A percentile compares a stretch with the other conserved stretches of the same genome.
Evolutionary conservation across 2,888 invertebrate genomes (phyloP).

Genomic region (Herminia tarsipennalis): DNA sequence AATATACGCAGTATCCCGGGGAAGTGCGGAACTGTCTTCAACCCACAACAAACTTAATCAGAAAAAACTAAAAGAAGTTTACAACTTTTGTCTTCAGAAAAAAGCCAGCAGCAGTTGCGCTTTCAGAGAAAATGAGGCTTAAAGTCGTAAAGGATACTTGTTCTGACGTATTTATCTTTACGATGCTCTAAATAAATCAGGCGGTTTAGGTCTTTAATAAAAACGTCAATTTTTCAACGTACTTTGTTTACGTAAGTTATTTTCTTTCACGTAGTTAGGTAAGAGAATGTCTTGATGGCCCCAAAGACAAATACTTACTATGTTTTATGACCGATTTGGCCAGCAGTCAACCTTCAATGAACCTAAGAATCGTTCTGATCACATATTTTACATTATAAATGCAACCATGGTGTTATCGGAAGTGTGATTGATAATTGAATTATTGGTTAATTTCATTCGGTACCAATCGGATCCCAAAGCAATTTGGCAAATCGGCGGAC

Average conservation of each 20-base stretch:
- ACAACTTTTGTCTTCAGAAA: slow-evolving; percentile 14
- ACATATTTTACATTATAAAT: slow-evolving; percentile 23
- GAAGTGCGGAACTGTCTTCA: slow-evolving; percentile 9
- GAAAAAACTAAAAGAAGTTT: slow-evolving; percentile 20
- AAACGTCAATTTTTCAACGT: background rate
- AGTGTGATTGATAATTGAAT: slow-evolving; percentile 59
- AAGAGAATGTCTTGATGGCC: no score
- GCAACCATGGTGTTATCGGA: slow-evolving; percentile 39
- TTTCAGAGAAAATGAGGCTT: slow-evolving; percentile 15
- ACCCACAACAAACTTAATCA: slow-evolving; percentile 18
- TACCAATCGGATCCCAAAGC: slow-evolving; percentile 50
- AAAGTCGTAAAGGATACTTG: slow-evolving; percentile 9
- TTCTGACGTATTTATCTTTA: slow-evolving; percentile 1
- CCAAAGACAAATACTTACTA: no score
- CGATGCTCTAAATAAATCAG: slow-evolving; percentile 6
- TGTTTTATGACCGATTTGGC: no score
- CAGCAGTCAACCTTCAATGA: no score
- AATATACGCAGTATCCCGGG: background rate
- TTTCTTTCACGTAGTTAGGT: background rate
- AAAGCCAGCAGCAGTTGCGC: slow-evolving; percentile 11
- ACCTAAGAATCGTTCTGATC: no score
- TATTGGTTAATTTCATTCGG: slow-evolving; percentile 53
- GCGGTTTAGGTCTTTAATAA: slow-evolving; percentile 1
- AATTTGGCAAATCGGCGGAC: slow-evolving; percentile 53
- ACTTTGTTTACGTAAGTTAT: background rate